Base-by-base conservation (phyloP, 1,140 invertebrate species). In the Papilio helenus region DNA sequence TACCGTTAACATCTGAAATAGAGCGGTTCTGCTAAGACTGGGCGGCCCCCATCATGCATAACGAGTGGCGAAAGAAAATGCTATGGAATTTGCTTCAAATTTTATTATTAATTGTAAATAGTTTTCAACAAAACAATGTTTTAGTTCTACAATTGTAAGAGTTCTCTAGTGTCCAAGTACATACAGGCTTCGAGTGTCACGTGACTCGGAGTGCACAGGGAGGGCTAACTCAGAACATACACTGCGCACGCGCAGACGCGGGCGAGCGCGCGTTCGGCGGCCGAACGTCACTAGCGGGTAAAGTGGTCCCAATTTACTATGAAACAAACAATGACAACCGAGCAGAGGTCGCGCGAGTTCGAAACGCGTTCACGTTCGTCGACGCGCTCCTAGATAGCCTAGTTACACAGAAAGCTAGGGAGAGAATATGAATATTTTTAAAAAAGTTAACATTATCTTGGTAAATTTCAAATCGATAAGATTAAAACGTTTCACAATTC, bases 1-100 rank as follows among this genome's bases (percentile, higher is more conserved):
- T 94, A 94, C 92, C 92, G 93, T 94, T 90, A 94, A 92, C 92
- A 93, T 93, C 93, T 93, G 91, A 92, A 94, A 94, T 92, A 93
- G 91, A 93, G 91, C 89, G 93, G 87, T 89, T 87, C 85, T 86
- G 85, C 90, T 92, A 90, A 89, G 87, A 88, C 87, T 87, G 82
- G 87, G 87, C 89, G 89, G 88, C 89, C 90, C 89, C 89, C 92
- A 91, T 87, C 89, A 92, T 88, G 88, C 85, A 86, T 83, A 84
- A 89, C 88, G 85, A 88, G 81, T 89, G 82, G 81, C 86, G 85
- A 92, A 91, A 88, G 82, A 92, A 93, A 93, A 92, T 89, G 85
- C 89, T 92, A 93, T 88, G 88, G 86, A 90, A 87, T 92, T 92
- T 92, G 91, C 88, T 92, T 90, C 79, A 91, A 90, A 88, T 86